Evolutionary conservation across 2,888 invertebrate species (phyloP).

Genomic region (Pammene aurita): DNA sequence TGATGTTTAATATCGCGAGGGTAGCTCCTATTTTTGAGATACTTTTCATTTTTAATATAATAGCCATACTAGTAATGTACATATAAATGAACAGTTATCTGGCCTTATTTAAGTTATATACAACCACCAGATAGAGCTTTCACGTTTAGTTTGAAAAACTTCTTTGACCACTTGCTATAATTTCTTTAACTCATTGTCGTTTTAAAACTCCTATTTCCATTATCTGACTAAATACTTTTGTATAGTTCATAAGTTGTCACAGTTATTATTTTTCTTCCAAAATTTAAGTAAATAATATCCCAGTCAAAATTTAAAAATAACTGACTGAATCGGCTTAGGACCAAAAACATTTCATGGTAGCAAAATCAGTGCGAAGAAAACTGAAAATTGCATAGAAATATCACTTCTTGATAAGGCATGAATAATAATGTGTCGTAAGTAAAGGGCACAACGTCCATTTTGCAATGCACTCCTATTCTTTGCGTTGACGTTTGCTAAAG

Average conservation of each 20-base stretch:
- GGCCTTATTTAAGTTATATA: background rate
- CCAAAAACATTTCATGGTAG: slow-evolving; percentile 29
- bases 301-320: slow-evolving; percentile 22
- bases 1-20: too few species aligned
- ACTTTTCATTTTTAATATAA: background rate
- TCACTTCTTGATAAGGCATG: background rate
- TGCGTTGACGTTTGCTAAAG: background rate
- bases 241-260: too few species aligned
- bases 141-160: slow-evolving; percentile 1
- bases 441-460: background rate
- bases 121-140: slow-evolving; percentile 8
- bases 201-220: too few species aligned
- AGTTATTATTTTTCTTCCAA: background rate
- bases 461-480: background rate
- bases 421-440: background rate
- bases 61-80: slow-evolving; percentile 1
- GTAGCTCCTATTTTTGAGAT: background rate
- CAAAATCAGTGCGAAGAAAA: background rate
- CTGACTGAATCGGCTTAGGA: slow-evolving; percentile 39
- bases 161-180: too few species aligned
- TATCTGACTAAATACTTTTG: too few species aligned
- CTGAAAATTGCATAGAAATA: background rate
- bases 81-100: background rate
- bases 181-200: too few species aligned
- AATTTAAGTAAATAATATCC: background rate